Base-by-base conservation (phyloP, 64 coral and sea anemone genomes). In the Cladopsammia gracilis region DNA sequence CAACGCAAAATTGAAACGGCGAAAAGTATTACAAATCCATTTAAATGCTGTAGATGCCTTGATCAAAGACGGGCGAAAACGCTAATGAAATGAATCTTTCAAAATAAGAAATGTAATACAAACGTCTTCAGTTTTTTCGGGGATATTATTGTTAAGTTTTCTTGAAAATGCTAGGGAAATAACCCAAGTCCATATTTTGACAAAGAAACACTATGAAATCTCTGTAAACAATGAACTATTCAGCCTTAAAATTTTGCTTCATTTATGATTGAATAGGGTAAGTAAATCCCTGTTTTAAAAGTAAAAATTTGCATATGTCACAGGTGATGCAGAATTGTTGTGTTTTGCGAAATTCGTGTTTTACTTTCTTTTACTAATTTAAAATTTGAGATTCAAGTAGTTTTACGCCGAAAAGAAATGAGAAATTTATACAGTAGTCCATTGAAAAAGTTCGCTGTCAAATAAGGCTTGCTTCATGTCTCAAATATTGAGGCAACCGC, bases 271-370 rank as follows among this genome's bases (percentile, higher is more conserved):
- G 61, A 64, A 64, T 18, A 14, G 19, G 34, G 14, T 72, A 50
- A 56, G 53, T 56, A 56, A 56, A 56, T 56, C 53, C 13, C 47
- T 43, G 12, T 49, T 50, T 84, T 26, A 5, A 84, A 49, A n/a
- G n/a, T n/a, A n/a, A n/a, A 84, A 34, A 34, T 84, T 84, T 84
- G 61, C 80, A 84, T 82, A 64, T 67, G 61, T 64, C 58, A 47
- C 60, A 4, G 42, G 42, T 46, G 57, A 19, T 4, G 14, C 19
- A 4, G 18, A 3, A 12, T 58, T 11, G 80, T 60, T 84, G 62
- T 5, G 47, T 16, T 61, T n/a, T 50, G 7, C 8, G 45, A 5
- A 45, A 8, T 62, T 62, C 34, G 34, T 34, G 34, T 56, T 56
- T 12, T 56, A 1, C 12, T 56, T 7, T 10, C 6, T 56, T 56